Evolutionary conservation across 1,140 invertebrate species (phyloP).

Genomic region (Caenorhabditis briggsae): DNA sequence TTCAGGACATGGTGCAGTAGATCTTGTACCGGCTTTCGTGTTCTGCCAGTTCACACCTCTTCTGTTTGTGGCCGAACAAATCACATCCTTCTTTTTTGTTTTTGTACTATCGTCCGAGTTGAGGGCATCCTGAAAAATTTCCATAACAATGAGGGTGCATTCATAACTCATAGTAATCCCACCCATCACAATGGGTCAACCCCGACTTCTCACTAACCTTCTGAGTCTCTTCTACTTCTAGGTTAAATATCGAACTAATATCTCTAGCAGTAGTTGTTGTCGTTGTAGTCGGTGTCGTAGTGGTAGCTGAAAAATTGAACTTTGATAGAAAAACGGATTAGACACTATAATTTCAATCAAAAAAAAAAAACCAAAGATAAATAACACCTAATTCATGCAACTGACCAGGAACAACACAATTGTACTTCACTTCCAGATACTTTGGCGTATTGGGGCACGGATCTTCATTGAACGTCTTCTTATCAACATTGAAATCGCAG

Average conservation of each 20-base stretch:
- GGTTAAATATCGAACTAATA: neutral
- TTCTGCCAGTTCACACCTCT: slow-evolving; percentile 25
- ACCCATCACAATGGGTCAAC: neutral
- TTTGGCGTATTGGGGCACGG: slow-evolving; percentile 58
- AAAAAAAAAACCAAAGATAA: neutral
- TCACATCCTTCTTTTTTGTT: slow-evolving; percentile 19
- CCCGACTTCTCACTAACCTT: slow-evolving; percentile 9
- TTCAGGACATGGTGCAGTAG: slow-evolving; percentile 37
- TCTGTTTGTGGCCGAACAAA: slow-evolving; percentile 29
- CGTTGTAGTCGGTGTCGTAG: slow-evolving; percentile 62
- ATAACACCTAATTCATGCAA: slow-evolving; percentile 31
- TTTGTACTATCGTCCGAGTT: neutral
- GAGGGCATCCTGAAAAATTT: slow-evolving; percentile 31
- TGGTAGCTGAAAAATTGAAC: slow-evolving; percentile 57
- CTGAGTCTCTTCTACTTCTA: slow-evolving; percentile 29
- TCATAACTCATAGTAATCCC: slow-evolving; percentile 36
- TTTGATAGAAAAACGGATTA: neutral
- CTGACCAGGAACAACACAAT: slow-evolving; percentile 59
- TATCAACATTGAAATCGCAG: slow-evolving; percentile 22
- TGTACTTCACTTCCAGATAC: slow-evolving; percentile 63
- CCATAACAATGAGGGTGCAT: neutral
- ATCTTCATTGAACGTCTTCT: slow-evolving; percentile 53
- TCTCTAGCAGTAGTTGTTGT: slow-evolving; percentile 56
- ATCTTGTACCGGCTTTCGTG: slow-evolving; percentile 33
- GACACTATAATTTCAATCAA: neutral